Percentiles rank a stretch among this genome's conserved stretches.
phyloP scores from a whole-genome alignment of 2,888 invertebrate genomes.

The Archips xylosteana region DNA sequence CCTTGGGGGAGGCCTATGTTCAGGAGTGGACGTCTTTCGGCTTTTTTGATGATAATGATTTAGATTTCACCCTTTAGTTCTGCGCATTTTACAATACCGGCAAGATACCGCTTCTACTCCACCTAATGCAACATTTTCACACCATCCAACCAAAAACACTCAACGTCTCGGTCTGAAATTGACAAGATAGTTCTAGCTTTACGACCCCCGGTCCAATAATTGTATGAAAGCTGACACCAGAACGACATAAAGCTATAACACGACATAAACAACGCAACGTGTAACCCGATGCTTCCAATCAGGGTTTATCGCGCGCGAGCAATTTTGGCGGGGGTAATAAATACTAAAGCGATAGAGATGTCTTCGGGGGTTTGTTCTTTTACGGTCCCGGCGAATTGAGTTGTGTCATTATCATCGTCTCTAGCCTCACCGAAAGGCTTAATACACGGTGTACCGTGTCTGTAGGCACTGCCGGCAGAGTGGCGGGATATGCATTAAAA shows the following conservation, averaged over 20 bases:
- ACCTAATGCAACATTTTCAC: background rate
- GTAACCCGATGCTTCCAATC: conserved; percentile 40
- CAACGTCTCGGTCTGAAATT: conserved; percentile 11
- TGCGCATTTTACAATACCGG: too few relatives aligned
- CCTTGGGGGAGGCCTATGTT: too few relatives aligned
- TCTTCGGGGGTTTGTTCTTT: conserved; percentile 22
- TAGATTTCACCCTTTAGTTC: too few relatives aligned
- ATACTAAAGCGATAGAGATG: conserved; percentile 41
- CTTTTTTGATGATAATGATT: too few relatives aligned
- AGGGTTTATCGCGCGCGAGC: conserved; percentile 35
- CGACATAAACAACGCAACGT: conserved; percentile 31
- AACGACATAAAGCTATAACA: conserved; percentile 20
- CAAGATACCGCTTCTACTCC: too few relatives aligned
- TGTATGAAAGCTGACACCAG: conserved; percentile 19
- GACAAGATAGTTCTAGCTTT: conserved; percentile 36
- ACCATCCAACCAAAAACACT: background rate
- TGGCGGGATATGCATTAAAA: too few relatives aligned
- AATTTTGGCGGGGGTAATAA: conserved; percentile 39
- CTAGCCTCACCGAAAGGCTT: too few relatives aligned
- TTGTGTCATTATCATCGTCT: background rate
- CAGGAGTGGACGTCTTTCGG: too few relatives aligned
- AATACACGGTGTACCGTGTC: too few relatives aligned
- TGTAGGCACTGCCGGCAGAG: too few relatives aligned
- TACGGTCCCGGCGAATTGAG: background rate
- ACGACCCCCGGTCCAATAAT: conserved; percentile 32